phyloP scores from a whole-genome alignment of 2,113 vertebrate species.

The Muntiacus muntjak region DNA sequence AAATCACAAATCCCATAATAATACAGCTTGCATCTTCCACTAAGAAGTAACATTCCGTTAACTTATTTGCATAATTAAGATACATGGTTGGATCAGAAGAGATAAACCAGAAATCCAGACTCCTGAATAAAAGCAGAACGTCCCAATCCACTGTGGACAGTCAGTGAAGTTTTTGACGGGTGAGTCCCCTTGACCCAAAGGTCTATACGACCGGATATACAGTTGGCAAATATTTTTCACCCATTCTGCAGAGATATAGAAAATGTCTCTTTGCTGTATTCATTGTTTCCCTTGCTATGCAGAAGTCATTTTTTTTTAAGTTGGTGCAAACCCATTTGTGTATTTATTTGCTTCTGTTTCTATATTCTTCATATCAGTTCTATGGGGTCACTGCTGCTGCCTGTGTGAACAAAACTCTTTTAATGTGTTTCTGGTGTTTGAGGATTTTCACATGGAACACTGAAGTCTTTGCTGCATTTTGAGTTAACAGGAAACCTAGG shows the following conservation, averaged over 20 bases:
- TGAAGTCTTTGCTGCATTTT: neutral
- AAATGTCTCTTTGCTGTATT: neutral
- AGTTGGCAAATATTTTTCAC: neutral
- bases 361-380: neutral
- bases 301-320: neutral
- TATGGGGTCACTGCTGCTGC: neutral
- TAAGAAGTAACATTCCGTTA: neutral
- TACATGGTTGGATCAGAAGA: neutral
- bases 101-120: neutral
- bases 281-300: neutral
- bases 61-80: neutral
- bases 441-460: neutral
- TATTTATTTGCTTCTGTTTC: neutral
- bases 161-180: neutral
- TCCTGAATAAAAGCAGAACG: neutral
- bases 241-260: neutral
- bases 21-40: neutral
- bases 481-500: neutral
- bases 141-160: neutral
- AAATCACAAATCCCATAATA: neutral
- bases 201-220: neutral
- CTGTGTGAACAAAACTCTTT: accelerated
- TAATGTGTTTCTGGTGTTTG: neutral
- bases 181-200: accelerated
- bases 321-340: neutral